Evolutionary conservation across 2,797 vertebrate genomes (phyloP), one percentile per base, ranked within the genome.

Genomic region (Chloroceryle inda): DNA sequence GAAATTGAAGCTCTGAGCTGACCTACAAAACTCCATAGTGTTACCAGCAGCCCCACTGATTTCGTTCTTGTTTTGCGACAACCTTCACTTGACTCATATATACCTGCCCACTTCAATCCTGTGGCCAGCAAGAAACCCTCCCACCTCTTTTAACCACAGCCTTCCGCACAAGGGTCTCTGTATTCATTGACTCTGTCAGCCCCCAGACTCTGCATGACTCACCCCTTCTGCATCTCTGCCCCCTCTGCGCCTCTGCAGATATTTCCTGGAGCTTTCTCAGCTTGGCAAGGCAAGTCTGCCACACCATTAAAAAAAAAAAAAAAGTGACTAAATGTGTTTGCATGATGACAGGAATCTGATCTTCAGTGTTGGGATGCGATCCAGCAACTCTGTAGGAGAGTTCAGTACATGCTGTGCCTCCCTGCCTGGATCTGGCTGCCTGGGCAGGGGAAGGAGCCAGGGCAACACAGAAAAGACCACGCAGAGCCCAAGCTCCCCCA

Each of bases 331-430:
- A 86, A 82, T 76, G 71, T 47, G 27, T 56, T 56, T 93, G 84
- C 62, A 61, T 47, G 63, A 68, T 83, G 66, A 75, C 85, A 89
- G 55, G 33, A 85, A 50, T 93, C 49, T 68, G 47, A 58, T 91
- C 59, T 71, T 85, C 71, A 53, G 44, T 58, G 49, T 37, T 76
- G 80, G 94, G 77, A 82, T 3, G 5, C 63, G 56, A 84, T 94
- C 94, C 89, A 94, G 71, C 22, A 58, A 89, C 80, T 85, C 83
- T 74, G 64, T 14, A 44, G 79, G 33, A 59, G 42, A 90, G 71
- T 62, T 88, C 67, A 64, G 88, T 53, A 81, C 87, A 77, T 55
- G 49, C 33, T 89, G 85, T 89, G 67, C 62, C 23, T 72, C 55
- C 31, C 31, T 78, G 20, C 49, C 71, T 59, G 45, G 87, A 62